Percentiles rank a stretch among this genome's conserved stretches.
Evolutionary conservation across 2,113 vertebrate genomes (phyloP).

Genomic region (Microcebus jonahi): DNA sequence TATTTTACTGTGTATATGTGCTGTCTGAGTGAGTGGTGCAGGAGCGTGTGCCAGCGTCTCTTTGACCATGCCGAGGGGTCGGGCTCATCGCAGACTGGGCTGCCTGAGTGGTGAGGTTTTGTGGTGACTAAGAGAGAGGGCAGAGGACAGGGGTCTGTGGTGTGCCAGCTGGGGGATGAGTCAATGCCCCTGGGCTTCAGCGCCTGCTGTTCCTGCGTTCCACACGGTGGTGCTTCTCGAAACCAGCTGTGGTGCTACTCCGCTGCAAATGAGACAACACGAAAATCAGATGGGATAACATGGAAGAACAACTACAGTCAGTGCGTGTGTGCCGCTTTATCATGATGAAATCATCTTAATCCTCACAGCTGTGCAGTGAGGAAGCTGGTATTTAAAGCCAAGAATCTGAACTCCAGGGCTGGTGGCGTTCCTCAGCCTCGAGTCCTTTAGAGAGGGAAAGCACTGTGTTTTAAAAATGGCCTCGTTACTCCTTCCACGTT

Average conservation of each 20-base stretch:
- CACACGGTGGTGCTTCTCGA: too few species aligned
- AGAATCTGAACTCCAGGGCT: neutral
- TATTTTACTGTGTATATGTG: neutral
- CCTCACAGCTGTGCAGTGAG: neutral
- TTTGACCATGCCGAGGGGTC: too few species aligned
- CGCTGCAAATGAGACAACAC: neutral
- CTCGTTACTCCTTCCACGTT: neutral
- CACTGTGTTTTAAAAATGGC: neutral
- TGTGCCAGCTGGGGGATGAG: neutral
- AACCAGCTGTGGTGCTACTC: neutral
- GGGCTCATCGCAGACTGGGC: neutral
- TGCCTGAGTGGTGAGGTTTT: neutral
- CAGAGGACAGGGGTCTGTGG: neutral
- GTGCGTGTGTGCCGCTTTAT: neutral
- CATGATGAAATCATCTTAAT: neutral
- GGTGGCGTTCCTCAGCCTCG: neutral
- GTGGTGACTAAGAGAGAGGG: neutral
- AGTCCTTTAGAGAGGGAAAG: neutral
- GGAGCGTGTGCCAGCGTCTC: neutral
- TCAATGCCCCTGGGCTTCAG: neutral
- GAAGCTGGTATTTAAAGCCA: neutral
- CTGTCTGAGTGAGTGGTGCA: rapidly evolving
- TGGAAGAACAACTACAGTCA: rapidly evolving
- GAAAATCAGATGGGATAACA: neutral
- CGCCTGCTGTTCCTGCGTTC: too few species aligned